Evolutionary conservation across 2,113 vertebrate species (phyloP).

Genomic region (Pleuronectes platessa): DNA sequence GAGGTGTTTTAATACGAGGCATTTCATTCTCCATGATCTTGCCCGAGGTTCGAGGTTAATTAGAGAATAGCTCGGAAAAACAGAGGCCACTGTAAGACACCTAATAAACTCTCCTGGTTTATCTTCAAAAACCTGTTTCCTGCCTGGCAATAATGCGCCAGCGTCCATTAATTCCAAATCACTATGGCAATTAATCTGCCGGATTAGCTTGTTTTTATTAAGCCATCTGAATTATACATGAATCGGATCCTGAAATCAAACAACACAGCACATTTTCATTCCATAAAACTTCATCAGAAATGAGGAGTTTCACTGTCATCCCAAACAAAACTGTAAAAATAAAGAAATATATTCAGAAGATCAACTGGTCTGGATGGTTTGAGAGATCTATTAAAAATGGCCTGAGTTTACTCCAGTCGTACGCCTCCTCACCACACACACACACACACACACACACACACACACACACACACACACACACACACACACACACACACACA

Average conservation of each 20-base stretch:
- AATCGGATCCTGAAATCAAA: slow-evolving; percentile 45
- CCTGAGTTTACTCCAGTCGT: slow-evolving; percentile 37
- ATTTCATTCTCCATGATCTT: slow-evolving; percentile 35
- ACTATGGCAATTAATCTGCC: slow-evolving; percentile 62
- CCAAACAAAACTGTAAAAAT: slow-evolving; percentile 5
- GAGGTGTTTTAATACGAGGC: slow-evolving; percentile 20
- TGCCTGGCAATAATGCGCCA: slow-evolving; percentile 40
- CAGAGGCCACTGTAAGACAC: slow-evolving; percentile 49
- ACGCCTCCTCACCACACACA: slow-evolving; percentile 6
- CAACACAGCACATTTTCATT: slow-evolving; percentile 51
- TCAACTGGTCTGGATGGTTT: slow-evolving; percentile 17
- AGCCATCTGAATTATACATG: slow-evolving; percentile 63
- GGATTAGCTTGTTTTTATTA: slow-evolving; percentile 70
- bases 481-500: background rate
- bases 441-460: background rate
- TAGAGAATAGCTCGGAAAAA: slow-evolving; percentile 39
- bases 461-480: slow-evolving; percentile 17
- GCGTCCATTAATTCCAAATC: slow-evolving; percentile 53
- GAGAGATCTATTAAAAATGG: slow-evolving; percentile 48
- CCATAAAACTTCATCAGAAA: slow-evolving; percentile 21
- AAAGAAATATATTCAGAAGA: background rate
- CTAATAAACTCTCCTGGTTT: slow-evolving; percentile 53
- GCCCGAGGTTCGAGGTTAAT: slow-evolving; percentile 62
- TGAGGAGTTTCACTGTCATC: slow-evolving; percentile 40
- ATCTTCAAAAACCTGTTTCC: slow-evolving; percentile 44